phyloP scores from a whole-genome alignment of 2,888 invertebrate genomes.

The Orthosia cruda region DNA sequence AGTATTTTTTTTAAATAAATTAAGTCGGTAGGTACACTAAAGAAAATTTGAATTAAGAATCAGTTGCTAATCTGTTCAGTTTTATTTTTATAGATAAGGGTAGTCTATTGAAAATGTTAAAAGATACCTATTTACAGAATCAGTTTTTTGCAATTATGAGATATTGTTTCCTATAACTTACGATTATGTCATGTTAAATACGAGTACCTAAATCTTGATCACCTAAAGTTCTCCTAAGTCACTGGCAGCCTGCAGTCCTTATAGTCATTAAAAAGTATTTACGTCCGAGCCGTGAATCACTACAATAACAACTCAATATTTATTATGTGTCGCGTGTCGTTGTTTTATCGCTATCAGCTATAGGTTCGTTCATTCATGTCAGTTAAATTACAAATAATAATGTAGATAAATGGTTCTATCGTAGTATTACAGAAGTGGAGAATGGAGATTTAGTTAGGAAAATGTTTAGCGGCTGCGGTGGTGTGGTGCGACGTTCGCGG shows the following conservation, averaged over 20 bases:
- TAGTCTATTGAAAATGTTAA: too few species aligned
- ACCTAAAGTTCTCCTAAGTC: background rate
- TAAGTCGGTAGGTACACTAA: background rate
- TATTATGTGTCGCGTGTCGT: conserved; percentile 46
- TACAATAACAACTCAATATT: conserved; percentile 56
- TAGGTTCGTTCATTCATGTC: conserved; percentile 61
- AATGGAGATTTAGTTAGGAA: conserved; percentile 52
- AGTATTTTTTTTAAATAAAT: background rate
- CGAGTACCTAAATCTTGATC: background rate
- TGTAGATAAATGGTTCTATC: conserved; percentile 40
- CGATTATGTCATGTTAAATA: background rate
- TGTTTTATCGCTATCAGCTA: conserved; percentile 53
- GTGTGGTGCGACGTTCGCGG: conserved; percentile 50
- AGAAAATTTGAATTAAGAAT: too few species aligned
- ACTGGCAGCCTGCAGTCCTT: background rate
- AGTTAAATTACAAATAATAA: conserved; percentile 56
- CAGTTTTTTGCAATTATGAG: too few species aligned
- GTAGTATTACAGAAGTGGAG: conserved; percentile 41
- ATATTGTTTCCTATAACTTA: background rate
- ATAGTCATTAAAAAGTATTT: conserved; percentile 42
- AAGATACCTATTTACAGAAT: too few species aligned
- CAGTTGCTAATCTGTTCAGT: too few species aligned
- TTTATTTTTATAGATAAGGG: too few species aligned
- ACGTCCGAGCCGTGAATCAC: conserved; percentile 42
- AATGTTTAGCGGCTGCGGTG: conserved; percentile 53